Base-by-base conservation (phyloP, 1,140 invertebrate genomes). In the Camponotus vicinus region DNA sequence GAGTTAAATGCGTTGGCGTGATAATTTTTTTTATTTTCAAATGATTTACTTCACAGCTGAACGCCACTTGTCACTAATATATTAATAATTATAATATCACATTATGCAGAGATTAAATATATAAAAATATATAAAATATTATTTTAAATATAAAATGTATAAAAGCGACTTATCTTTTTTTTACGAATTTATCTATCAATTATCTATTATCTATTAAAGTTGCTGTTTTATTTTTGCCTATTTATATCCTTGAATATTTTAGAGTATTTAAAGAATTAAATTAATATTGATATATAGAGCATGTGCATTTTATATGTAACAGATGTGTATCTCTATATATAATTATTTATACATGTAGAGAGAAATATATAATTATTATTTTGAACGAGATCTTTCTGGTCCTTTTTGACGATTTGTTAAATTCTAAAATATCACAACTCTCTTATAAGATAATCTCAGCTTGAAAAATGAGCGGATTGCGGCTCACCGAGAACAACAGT, bases 391-490 rank as follows among this genome's bases (percentile, higher is more conserved):
- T 11, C 0, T 37, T 32, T 34, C n/a, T 11, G 7, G 3, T 7
- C 11, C 18, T 27, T 5, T 57, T 55, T 57, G 27, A 34, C 2
- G 9, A 40, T 69, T 18, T n/a, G 3, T 52, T 27, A 32, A 7
- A 70, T 32, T 42, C 21, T 80, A 57, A 80, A 70, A 40, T 34
- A 67, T 34, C 57, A 77, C 55, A 49, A 57, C 3, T 83, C 77
- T 78, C 77, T 77, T 64, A 87, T 67, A 83, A 88, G 91, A 85
- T 94, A 93, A 94, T 93, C 92, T 90, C 73, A 64, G 78, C 80
- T 92, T 73, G 85, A 92, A 94, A 93, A 93, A 92, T 88, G 86
- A 89, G 91, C 77, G 92, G 92, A 93, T 95, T 92, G 92, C 76
- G 92, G 91, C 89, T 88, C 85, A 83, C 90, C 88, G 91, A 93